These are phyloP conservation scores for Sinocyclocheilus maitianheensis DNA, from an alignment of 2,113 vertebrate genomes.

Conservation along the genomic window DNA sequence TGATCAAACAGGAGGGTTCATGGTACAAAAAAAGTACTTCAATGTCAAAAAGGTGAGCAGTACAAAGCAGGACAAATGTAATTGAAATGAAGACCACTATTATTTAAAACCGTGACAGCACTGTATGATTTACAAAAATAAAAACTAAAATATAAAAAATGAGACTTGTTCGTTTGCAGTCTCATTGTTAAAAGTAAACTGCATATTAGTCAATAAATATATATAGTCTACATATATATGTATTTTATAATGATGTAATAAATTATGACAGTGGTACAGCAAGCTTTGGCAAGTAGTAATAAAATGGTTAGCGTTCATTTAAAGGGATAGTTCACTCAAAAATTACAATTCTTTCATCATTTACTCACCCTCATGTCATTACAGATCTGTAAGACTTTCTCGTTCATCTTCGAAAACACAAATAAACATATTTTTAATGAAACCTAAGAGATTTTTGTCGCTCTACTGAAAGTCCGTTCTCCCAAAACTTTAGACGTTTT, in stretches of 20 bases:
- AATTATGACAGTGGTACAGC: conserved; percentile 61
- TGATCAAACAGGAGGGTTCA: not conserved
- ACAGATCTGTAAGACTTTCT: not conserved
- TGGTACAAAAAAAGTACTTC: conserved; percentile 11
- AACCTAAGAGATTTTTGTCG: not conserved
- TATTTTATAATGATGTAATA: conserved; percentile 55
- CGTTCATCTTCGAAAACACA: not conserved
- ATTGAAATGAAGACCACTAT: conserved; percentile 52
- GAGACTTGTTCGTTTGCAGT: conserved; percentile 49
- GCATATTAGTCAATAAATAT: conserved; percentile 60
- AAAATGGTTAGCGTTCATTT: conserved; percentile 35
- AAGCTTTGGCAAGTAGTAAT: conserved; percentile 69
- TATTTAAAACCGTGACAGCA: conserved; percentile 39
- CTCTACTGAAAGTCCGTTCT: not conserved
- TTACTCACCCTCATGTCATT: not conserved
- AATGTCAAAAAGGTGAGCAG: conserved; percentile 10
- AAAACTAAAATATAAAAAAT: conserved; percentile 63
- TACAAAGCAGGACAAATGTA: conserved; percentile 20
- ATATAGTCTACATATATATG: conserved; percentile 58
- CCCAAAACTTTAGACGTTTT: too few species aligned
- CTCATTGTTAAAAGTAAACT: conserved; percentile 65
- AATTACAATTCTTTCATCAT: not conserved
- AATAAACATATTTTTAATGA: not conserved
- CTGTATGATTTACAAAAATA: conserved; percentile 65
- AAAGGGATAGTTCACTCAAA: not conserved